Evolutionary conservation across 1,140 invertebrate genomes (phyloP).

Genomic region (Drosophila guanche): DNA sequence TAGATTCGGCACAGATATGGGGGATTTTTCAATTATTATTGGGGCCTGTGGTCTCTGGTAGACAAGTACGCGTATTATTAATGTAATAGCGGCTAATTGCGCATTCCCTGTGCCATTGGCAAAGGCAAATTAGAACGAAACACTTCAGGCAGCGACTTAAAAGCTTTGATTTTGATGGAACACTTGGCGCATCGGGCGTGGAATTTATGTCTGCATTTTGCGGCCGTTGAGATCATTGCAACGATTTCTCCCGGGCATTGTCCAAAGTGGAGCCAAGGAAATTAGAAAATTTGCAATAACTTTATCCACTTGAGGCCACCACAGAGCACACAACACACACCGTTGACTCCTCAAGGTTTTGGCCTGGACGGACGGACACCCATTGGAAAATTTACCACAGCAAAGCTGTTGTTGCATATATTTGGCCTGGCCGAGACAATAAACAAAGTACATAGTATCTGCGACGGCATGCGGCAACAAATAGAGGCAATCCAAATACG

Average conservation of each 20-base stretch:
- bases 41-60: slow-evolving; percentile 20
- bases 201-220: slow-evolving; percentile 67
- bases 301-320: slow-evolving; percentile 59
- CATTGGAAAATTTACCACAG: slow-evolving; percentile 61
- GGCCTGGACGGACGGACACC: slow-evolving; percentile 6
- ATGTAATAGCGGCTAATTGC: slow-evolving; percentile 79
- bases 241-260: slow-evolving; percentile 46
- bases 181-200: slow-evolving; percentile 47
- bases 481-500: slow-evolving; percentile 54
- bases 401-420: slow-evolving; percentile 65
- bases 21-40: slow-evolving; percentile 58
- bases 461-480: slow-evolving; percentile 67
- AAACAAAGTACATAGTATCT: slow-evolving; percentile 73
- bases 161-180: slow-evolving; percentile 78
- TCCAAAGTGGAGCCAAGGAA: slow-evolving; percentile 39
- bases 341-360: slow-evolving; percentile 56
- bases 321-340: background rate
- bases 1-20: slow-evolving; percentile 28
- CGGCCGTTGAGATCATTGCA: slow-evolving; percentile 60
- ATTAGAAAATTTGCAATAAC: slow-evolving; percentile 53
- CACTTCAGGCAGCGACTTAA: slow-evolving; percentile 74
- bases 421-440: slow-evolving; percentile 72
- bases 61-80: slow-evolving; percentile 79
- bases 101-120: slow-evolving; percentile 49
- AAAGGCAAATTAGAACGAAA: slow-evolving; percentile 71